A percentile compares a stretch with the other conserved stretches of the same genome.
Conservation (phyloP, 2,113 vertebrate genomes). For the Saccopteryx bilineata region DNA sequence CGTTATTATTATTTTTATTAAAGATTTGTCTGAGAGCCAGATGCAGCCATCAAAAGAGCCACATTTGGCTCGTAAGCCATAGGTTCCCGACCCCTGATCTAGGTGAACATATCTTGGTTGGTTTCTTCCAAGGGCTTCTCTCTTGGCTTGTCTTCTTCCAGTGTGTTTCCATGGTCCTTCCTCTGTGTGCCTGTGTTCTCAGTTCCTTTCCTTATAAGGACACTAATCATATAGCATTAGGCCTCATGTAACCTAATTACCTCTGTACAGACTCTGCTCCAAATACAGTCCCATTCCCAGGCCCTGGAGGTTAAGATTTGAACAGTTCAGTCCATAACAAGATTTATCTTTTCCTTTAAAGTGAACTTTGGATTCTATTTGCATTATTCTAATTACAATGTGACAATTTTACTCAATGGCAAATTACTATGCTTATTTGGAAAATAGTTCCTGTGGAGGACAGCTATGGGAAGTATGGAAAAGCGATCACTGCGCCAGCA, state of each 20-base stretch:
- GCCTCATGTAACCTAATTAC: not conserved
- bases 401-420: not conserved
- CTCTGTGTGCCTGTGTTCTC: not conserved
- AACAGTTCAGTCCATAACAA: not conserved
- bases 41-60: no score
- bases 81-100: no score
- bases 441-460: not conserved
- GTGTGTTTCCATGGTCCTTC: not conserved
- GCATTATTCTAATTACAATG: not conserved
- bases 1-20: no score
- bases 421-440: not conserved
- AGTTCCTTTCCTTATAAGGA: not conserved
- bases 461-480: not conserved
- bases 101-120: no score
- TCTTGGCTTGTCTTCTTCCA: not conserved
- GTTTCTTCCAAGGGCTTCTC: not conserved
- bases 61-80: no score
- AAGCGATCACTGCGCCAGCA: not conserved
- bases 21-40: no score
- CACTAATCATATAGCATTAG: no score
- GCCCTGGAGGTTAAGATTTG: not conserved
- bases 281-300: not conserved
- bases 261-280: not conserved
- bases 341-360: not conserved
- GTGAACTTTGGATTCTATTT: conserved; percentile 31